Base-by-base conservation (phyloP, 2,113 vertebrate species). In the Todiramphus chloris region DNA sequence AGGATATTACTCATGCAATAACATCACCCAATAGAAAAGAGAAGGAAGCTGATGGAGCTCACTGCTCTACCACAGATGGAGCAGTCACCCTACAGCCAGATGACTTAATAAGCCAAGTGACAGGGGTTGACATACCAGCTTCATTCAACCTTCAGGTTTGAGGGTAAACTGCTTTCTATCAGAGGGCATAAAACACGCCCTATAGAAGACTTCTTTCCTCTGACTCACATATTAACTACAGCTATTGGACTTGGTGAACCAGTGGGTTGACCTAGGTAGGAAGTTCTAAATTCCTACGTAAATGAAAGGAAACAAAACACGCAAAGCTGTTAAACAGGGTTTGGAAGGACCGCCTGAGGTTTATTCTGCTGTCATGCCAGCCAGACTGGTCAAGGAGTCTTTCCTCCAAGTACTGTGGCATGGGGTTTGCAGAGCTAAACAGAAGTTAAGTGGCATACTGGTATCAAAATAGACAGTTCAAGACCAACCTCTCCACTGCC, bases 1-100 rank as follows among this genome's bases (percentile, higher is more conserved):
- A 94, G 90, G 84, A 66, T 93, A 56, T 92, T 96, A 90, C 91
- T 97, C 93, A 88, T 35, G 46, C 70, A 89, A 24, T 33, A 95
- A 56, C 53, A 68, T 64, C 68, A 43, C 15, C 48, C 83, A 48
- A 35, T 28, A 64, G 3, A 75, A 63, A 63, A 72, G 60, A 68
- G 31, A 75, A 77, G 76, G 80, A 86, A 93, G 79, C 64, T 83
- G 39, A 27, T 39, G 77, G 86, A 82, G 83, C 56, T 76, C 58
- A 66, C 25, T 56, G 60, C 69, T 75, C 41, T 77, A 53, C 27
- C 24, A 39, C 1, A 5, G 50, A 59, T 2, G 1, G 1, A 83
- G 39, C 51, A 64, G 80, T 41, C 80, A 79, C n/a, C 58, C 80
- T 68, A 37, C 62, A 93, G 73, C 80, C 46, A 53, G 70, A 78